phyloP scores from a whole-genome alignment of 2,797 vertebrate genomes.

The Mus minutoides region DNA sequence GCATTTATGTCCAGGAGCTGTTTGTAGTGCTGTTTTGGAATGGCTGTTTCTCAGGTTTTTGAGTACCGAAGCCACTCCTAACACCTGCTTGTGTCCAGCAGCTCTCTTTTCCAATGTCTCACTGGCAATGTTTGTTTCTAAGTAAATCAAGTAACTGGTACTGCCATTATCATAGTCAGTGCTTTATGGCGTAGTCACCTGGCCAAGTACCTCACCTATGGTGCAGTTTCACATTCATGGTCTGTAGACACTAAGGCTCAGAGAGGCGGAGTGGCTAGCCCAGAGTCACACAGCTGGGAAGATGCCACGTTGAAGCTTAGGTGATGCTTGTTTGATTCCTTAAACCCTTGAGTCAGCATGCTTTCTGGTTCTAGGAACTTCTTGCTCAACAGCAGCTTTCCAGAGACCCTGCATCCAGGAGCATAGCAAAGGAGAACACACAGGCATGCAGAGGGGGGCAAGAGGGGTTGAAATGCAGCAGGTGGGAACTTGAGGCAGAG shows the following conservation, averaged over 20 bases:
- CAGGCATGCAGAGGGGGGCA: no score
- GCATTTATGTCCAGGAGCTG: neutral
- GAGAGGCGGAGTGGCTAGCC: neutral
- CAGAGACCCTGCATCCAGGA: neutral
- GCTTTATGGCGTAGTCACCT: neutral
- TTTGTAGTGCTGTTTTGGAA: neutral
- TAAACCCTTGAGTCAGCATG: neutral
- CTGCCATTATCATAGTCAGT: neutral
- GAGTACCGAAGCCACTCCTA: neutral
- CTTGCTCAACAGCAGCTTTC: neutral
- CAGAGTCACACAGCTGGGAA: neutral
- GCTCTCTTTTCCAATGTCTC: neutral
- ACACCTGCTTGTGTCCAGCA: neutral
- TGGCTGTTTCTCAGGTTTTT: neutral
- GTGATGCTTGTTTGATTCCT: neutral
- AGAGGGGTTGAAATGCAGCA: neutral
- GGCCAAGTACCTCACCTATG: neutral
- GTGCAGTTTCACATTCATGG: neutral
- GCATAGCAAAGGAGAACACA: neutral
- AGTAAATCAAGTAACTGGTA: neutral
- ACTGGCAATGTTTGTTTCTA: neutral
- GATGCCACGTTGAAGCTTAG: neutral
- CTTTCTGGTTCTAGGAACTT: neutral
- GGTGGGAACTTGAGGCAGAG: neutral
- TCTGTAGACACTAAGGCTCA: neutral